Percentiles rank a stretch among this genome's conserved stretches.
phyloP scores from a whole-genome alignment of 2,888 invertebrate genomes.

The Margaritifera margaritifera region DNA sequence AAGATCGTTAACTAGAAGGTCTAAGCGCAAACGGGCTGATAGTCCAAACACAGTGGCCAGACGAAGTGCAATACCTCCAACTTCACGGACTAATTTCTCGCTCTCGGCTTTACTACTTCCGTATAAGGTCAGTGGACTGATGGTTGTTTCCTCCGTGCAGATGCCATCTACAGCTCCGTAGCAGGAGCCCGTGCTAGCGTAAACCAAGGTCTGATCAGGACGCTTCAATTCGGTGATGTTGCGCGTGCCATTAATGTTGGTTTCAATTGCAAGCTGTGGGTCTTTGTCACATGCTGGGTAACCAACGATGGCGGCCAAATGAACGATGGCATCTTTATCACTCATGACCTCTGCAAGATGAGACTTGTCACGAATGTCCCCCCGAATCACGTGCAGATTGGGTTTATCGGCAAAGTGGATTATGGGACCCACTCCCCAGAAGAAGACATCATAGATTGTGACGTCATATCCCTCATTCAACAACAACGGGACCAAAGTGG shows the following conservation, averaged over 20 bases:
- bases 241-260: constrained; percentile 67
- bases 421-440: constrained; percentile 66
- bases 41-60: constrained; percentile 70
- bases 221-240: constrained; percentile 57
- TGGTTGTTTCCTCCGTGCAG: constrained; percentile 67
- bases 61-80: constrained; percentile 62
- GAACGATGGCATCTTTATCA: constrained; percentile 64
- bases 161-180: constrained; percentile 67
- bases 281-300: constrained; percentile 72
- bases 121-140: constrained; percentile 67
- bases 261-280: constrained; percentile 58
- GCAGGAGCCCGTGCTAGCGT: constrained; percentile 70
- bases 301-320: constrained; percentile 72
- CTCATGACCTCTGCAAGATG: constrained; percentile 52
- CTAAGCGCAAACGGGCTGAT: constrained; percentile 69
- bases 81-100: constrained; percentile 55
- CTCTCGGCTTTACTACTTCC: constrained; percentile 68
- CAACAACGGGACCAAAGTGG: constrained; percentile 69
- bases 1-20: constrained; percentile 71
- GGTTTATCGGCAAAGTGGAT: constrained; percentile 57
- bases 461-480: constrained; percentile 67
- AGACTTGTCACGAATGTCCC: constrained; percentile 63
- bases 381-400: constrained; percentile 51
- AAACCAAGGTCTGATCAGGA: constrained; percentile 65
- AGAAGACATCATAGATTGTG: constrained; percentile 69